Base-by-base conservation (phyloP, 2,888 invertebrate genomes). In the Thecocarcelia acutangulata region DNA sequence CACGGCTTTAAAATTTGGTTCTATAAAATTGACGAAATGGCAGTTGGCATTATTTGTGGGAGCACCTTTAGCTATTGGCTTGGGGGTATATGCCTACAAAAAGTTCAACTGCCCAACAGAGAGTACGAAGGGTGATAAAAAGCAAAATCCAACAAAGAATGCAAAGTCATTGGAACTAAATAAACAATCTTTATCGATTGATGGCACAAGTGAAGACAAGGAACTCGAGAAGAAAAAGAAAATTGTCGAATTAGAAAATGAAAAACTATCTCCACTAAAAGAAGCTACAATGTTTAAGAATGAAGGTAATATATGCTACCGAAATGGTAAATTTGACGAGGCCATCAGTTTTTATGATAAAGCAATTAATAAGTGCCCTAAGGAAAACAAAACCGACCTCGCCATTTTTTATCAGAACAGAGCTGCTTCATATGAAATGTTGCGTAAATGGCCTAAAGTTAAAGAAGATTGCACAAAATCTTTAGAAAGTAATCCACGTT, bases 371-470 rank as follows among this genome's bases (percentile, higher is more conserved):
- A 93, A 95, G 40, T 98, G 98, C 87, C 96, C 97, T 0, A 91
- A 92, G 83, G 93, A 95, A 73, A 93, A 95, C 85, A 92, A 92
- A 28, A 93, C 93, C 0, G 97, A 96, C 85, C 91, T 97, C 72
- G 95, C 98, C 0, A 97, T 97, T 15, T 97, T 97, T 91, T 97
- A 97, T 90, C 98, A 98, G 90, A 98, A 98, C 89, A 94, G 98
- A 86, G 98, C 98, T 12, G 98, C 98, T 15, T 96, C 97, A 52
- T 97, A 97, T 90, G 98, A 98, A 90, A 96, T 97, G 90, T 92
- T 97, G 88, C 94, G 95, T 90, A 95, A 96, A 91, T 96, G 95
- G 93, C 93, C 93, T 81, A 93, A 95, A 84, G 97, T 97, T 0
- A 95, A 96, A 87, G 94, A 94, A 83, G 98, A 98, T 89, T 98